These are phyloP conservation scores for Malacosoma neustria DNA, from an alignment of 2,888 invertebrate genomes.

Conservation along the genomic window DNA sequence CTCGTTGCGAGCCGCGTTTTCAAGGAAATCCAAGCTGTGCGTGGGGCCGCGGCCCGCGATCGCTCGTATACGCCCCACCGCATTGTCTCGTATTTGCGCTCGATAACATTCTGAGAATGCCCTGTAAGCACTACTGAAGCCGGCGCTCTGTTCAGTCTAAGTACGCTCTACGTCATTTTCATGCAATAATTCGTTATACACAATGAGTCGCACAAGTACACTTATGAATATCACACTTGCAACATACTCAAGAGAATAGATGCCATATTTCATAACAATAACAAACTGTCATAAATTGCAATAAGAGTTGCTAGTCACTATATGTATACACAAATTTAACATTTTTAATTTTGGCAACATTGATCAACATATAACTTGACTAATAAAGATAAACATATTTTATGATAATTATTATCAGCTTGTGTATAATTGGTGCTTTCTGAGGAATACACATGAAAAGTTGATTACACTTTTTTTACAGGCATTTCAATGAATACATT, in stretches of 20 bases:
- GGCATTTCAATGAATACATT: no score
- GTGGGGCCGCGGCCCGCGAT: conserved; percentile 16
- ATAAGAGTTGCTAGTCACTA: conserved; percentile 33
- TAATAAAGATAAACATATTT: not conserved
- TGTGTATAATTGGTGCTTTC: no score
- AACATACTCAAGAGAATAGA: no score
- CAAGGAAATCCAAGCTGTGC: conserved; percentile 56
- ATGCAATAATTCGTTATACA: conserved; percentile 33
- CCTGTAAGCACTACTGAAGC: conserved; percentile 24
- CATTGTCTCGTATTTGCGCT: conserved; percentile 15
- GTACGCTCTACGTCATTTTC: conserved; percentile 4
- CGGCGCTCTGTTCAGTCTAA: conserved; percentile 10
- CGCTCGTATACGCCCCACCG: conserved; percentile 29
- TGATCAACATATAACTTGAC: conserved; percentile 14
- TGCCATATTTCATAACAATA: conserved; percentile 9
- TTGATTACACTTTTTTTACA: no score
- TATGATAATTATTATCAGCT: conserved; percentile 1
- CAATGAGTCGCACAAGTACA: conserved; percentile 37
- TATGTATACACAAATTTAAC: conserved; percentile 8
- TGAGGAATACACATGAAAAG: no score
- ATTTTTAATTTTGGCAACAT: conserved; percentile 31
- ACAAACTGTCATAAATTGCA: conserved; percentile 18
- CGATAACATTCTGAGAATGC: conserved; percentile 33
- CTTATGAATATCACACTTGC: conserved; percentile 47
- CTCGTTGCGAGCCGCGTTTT: conserved; percentile 42